Evolutionary conservation across 1,140 invertebrate species (phyloP), one percentile per base, ranked within the genome.

Genomic region (Sinonovacula constricta): DNA sequence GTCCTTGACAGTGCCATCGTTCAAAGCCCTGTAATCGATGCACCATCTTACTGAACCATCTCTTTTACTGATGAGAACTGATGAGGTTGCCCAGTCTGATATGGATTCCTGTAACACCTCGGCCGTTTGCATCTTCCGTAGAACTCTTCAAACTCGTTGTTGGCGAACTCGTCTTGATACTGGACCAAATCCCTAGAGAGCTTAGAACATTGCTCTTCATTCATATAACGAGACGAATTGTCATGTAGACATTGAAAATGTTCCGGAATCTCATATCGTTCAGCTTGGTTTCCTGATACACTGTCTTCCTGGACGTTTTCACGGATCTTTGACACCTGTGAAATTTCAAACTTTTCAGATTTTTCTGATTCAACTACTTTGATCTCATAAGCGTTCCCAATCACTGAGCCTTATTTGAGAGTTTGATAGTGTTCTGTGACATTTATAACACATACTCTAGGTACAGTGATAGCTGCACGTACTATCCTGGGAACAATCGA

Each of bases 391-490:
- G 62, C 62, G n/a, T 76, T 62, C 0, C 30, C 72, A 1, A 76
- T 53, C 7, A 34, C 3, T 36, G 15, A 39, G 10, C 63, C 63
- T 39, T 76, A 56, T 28, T 57, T 66, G 2, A 76, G n/a, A 12
- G 49, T 68, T 12, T 45, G 26, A 45, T 30, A 53, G 22, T 34
- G 49, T 51, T 78, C 66, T 36, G 34, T 28, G 15, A 33, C n/a
- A 51, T 78, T 78, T 45, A 78, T 33, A 2, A 78, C 15, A 68
- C 54, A 69, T 10, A 78, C 26, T 2, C 60, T 45, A 33, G 75
- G 65, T 14, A 24, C 24, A 33, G 30, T 69, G 14, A 28, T 49
- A 12, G 14, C 39, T 18, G 24, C 7, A 18, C 56, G 54, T 24
- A 69, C 3, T 24, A 45, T 59, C 39, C 54, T 68, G 4, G 74